Evolutionary conservation across 2,113 vertebrate genomes (phyloP), one percentile per base, ranked within the genome.

Genomic region (Emydura subglobosa): DNA sequence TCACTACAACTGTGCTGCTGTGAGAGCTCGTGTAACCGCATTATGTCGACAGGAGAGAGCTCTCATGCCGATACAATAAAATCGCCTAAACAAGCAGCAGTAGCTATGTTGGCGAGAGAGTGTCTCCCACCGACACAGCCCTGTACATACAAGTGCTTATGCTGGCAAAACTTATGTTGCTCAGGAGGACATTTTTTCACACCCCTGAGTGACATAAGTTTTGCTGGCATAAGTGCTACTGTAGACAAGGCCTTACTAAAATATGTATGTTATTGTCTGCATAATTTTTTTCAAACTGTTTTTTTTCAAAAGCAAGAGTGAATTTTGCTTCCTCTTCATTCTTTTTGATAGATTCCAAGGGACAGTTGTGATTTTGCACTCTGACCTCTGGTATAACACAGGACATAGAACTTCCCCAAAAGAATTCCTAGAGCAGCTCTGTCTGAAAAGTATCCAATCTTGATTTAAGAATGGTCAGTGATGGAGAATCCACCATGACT

Each of bases 281-380:
- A 44, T 21, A 47, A 76, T 76, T 59, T 13, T 83, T 90, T 86
- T 92, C 53, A 95, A 79, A 44, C 54, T 81, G 59, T 74, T 92
- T 94, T 91, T 91, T 19, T 80, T 94, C 76, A 91, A 90, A 94
- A 93, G 12, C 34, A 79, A 25, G 34, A 80, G 10, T 42, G 57
- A 93, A 85, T 78, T 87, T 86, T 17, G 10, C 59, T 96, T 95
- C 87, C 50, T 89, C 10, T 88, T 94, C n/a, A 39, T 72, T 72
- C 34, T n/a, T 68, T 68, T 39, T 39, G n/a, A 72, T 39, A 10
- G 65, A 39, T 72, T 72, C n/a, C 65, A 72, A 72, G n/a, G 19
- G n/a, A 39, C 65, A 8, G 21, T 4, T n/a, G 65, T 21, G 61
- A 68, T 68, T 34, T 39, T 68, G 34, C 39, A 22, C 9, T 72